These are phyloP conservation scores for Bucco capensis DNA, from an alignment of 2,113 vertebrate genomes.

Conservation along the genomic window DNA sequence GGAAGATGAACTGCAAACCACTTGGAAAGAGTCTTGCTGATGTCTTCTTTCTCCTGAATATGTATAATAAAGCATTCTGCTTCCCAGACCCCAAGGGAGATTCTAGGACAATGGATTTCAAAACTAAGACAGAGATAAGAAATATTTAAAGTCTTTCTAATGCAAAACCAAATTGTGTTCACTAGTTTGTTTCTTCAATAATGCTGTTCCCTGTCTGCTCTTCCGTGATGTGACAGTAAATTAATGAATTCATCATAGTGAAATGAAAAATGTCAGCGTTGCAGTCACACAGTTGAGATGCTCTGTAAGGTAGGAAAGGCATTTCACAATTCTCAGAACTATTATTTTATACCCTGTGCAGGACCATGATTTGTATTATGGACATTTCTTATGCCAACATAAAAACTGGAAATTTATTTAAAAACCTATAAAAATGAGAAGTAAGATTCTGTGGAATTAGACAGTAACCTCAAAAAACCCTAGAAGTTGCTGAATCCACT, in stretches of 20 bases:
- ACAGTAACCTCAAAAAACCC: background rate
- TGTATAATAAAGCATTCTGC: background rate
- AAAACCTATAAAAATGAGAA: background rate
- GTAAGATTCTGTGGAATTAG: background rate
- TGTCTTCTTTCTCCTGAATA: background rate
- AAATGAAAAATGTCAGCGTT: background rate
- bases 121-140: background rate
- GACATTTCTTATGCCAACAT: background rate
- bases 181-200: background rate
- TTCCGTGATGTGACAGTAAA: background rate
- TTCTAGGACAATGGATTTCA: background rate
- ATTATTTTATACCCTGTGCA: background rate
- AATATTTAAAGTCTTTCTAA: background rate
- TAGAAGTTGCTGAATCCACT: background rate
- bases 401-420: background rate
- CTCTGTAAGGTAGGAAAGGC: background rate
- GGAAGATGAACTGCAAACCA: background rate
- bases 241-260: background rate
- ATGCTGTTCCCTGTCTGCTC: background rate
- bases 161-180: background rate
- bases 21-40: background rate
- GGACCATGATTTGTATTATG: background rate
- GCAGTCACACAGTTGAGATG: background rate
- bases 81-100: background rate
- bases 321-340: background rate